Conservation (phyloP, 2,888 invertebrate species). For the Dugesia japonica region DNA sequence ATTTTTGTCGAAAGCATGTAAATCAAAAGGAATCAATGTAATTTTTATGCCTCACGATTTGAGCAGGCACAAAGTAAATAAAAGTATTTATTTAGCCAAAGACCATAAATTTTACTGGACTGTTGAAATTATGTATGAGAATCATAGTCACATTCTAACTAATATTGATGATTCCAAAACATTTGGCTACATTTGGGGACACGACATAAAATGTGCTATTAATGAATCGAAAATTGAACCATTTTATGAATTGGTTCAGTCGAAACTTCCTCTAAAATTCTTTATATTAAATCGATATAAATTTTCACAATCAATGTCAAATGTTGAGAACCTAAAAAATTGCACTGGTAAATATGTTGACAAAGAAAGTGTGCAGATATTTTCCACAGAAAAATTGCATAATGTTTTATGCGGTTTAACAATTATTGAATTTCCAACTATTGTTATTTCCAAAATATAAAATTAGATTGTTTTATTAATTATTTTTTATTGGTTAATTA, state of each 20-base stretch:
- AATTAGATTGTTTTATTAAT: background rate
- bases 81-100: background rate
- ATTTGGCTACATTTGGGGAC: background rate
- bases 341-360: background rate
- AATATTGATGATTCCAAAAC: background rate
- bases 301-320: background rate
- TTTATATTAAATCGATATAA: background rate
- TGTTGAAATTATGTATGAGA: background rate
- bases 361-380: background rate
- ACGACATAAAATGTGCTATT: background rate
- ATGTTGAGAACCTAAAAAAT: background rate
- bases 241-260: background rate
- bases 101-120: background rate
- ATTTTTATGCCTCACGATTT: background rate
- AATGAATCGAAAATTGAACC: background rate
- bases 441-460: background rate
- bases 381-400: background rate
- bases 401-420: slow-evolving; percentile 2
- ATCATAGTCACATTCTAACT: background rate
- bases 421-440: background rate
- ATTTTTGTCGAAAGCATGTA: background rate
- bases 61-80: background rate
- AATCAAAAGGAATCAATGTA: background rate
- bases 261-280: background rate
- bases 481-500: background rate